A percentile compares a stretch with the other conserved stretches of the same genome.
These are phyloP conservation scores for Drosophila trapezifrons DNA, from an alignment of 1,140 invertebrate genomes.

Conservation along the genomic window DNA sequence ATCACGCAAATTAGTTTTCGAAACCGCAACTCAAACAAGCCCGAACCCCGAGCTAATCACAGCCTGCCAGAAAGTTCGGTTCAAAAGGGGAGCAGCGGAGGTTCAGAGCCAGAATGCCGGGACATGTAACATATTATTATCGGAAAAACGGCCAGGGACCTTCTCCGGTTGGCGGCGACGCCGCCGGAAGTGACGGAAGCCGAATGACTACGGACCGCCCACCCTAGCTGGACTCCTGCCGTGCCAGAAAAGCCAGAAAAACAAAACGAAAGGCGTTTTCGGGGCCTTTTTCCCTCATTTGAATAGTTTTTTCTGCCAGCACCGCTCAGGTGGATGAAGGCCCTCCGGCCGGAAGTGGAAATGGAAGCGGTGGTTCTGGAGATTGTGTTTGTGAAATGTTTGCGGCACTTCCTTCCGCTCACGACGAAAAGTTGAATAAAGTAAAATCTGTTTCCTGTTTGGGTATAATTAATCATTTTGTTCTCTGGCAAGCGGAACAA, in stretches of 20 bases:
- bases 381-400: constrained; percentile 76
- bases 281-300: constrained; percentile 40
- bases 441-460: constrained; percentile 83
- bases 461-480: constrained; percentile 81
- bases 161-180: constrained; percentile 32
- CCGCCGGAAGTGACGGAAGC: constrained; percentile 72
- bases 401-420: constrained; percentile 77
- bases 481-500: constrained; percentile 74
- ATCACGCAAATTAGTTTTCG: constrained; percentile 82
- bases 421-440: constrained; percentile 77
- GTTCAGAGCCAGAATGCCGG: constrained; percentile 16
- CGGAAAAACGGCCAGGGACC: constrained; percentile 56
- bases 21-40: constrained; percentile 68
- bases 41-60: constrained; percentile 41
- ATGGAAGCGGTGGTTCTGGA: constrained; percentile 20
- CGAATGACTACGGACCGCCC: constrained; percentile 67
- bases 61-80: constrained; percentile 33
- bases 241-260: constrained; percentile 47
- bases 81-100: constrained; percentile 1
- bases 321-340: constrained; percentile 41
- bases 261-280: constrained; percentile 52
- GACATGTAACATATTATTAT: constrained; percentile 78
- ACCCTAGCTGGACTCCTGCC: constrained; percentile 24
- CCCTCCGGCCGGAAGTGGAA: constrained; percentile 55
- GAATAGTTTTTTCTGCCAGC: constrained; percentile 57